Evolutionary conservation across 2,888 invertebrate genomes (phyloP).

Genomic region (Leucophenga maculata): DNA sequence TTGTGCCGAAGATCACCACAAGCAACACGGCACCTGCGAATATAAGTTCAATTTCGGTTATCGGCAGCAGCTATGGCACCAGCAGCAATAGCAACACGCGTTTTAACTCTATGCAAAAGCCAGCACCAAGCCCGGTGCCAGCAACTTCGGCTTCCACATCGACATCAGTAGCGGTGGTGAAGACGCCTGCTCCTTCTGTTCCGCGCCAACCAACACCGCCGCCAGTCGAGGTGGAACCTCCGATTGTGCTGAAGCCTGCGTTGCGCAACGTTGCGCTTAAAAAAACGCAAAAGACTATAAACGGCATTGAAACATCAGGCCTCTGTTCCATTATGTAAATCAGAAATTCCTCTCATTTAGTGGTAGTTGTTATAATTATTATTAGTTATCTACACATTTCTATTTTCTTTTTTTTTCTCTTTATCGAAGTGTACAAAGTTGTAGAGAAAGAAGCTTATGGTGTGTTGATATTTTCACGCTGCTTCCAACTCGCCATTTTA

Average conservation of each 20-base stretch:
- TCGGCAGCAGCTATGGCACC: slow-evolving; percentile 65
- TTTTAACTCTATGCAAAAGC: slow-evolving; percentile 22
- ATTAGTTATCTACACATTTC: not conserved
- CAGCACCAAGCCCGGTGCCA: not conserved
- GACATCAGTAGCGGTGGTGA: slow-evolving; percentile 37
- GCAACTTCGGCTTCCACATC: slow-evolving; percentile 27
- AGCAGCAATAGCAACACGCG: slow-evolving; percentile 17
- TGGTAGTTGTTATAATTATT: not conserved
- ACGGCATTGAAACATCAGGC: slow-evolving; percentile 87
- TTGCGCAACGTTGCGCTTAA: slow-evolving; percentile 79
- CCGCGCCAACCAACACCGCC: slow-evolving; percentile 43
- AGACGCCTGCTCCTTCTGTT: slow-evolving; percentile 31
- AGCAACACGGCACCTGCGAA: slow-evolving; percentile 43
- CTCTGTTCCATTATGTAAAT: slow-evolving; percentile 88
- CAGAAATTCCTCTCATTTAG: slow-evolving; percentile 42
- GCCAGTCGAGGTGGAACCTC: slow-evolving; percentile 57
- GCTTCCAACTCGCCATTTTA: not conserved
- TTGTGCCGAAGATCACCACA: slow-evolving; percentile 53
- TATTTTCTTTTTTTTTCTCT: slow-evolving; percentile 3
- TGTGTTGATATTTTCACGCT: not conserved
- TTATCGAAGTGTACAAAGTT: slow-evolving; percentile 7
- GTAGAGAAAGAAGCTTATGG: not conserved
- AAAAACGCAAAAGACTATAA: slow-evolving; percentile 80
- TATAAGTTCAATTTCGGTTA: slow-evolving; percentile 68
- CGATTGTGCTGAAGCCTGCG: slow-evolving; percentile 77